A percentile compares a stretch with the other conserved stretches of the same genome.
Evolutionary conservation across 1,140 invertebrate species (phyloP).

Genomic region (Micrasema minimum): DNA sequence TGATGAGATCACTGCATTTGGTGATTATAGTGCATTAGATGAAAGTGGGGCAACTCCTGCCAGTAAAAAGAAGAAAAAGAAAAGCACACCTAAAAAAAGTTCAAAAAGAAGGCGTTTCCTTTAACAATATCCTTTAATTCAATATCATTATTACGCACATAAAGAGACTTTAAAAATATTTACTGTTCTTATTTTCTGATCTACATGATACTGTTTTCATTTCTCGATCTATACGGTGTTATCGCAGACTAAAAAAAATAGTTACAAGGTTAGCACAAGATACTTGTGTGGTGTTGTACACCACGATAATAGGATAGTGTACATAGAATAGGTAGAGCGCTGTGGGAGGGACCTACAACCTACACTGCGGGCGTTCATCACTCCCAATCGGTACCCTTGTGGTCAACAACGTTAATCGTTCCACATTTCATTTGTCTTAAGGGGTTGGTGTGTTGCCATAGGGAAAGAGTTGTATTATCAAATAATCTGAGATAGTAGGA

Average conservation of each 20-base stretch:
- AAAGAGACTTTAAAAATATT: neutral
- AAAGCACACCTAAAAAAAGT: conserved; percentile 65
- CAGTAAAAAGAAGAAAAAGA: conserved; percentile 68
- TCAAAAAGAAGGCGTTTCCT: conserved; percentile 64
- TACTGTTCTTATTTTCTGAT: too few species aligned
- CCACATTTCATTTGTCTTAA: conserved; percentile 79
- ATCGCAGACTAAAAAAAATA: too few species aligned
- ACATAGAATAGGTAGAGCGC: too few species aligned
- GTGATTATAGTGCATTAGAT: conserved; percentile 64
- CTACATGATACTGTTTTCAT: too few species aligned
- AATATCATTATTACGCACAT: neutral
- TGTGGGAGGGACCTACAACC: too few species aligned
- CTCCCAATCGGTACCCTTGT: conserved; percentile 94
- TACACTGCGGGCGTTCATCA: too few species aligned
- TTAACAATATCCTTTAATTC: conserved; percentile 51
- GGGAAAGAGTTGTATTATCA: conserved; percentile 98
- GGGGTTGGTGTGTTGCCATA: conserved; percentile 88
- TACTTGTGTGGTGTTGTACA: too few species aligned
- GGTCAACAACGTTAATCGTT: conserved; percentile 90
- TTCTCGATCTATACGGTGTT: too few species aligned
- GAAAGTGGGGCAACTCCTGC: conserved; percentile 61
- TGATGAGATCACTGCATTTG: conserved; percentile 81
- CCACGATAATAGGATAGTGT: too few species aligned
- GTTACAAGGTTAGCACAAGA: too few species aligned
- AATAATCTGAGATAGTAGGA: conserved; percentile 87